Percentiles rank a stretch among this genome's conserved stretches.
phyloP scores from a whole-genome alignment of 2,888 invertebrate genomes.

The Drosophila robusta region DNA sequence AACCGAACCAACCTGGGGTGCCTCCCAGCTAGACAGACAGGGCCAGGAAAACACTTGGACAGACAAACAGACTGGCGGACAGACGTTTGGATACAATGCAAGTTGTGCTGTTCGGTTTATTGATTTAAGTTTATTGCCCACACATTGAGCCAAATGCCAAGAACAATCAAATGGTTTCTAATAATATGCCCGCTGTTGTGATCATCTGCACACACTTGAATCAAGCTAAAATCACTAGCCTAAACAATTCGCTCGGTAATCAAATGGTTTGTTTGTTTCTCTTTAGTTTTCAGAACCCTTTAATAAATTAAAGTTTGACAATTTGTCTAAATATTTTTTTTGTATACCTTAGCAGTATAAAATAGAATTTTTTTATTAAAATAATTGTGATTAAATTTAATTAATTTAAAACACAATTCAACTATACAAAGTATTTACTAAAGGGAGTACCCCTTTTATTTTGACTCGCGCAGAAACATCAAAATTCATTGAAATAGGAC shows the following conservation, averaged over 20 bases:
- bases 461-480: constrained; percentile 2
- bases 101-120: constrained; percentile 71
- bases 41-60: constrained; percentile 3
- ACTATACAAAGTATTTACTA: neutral
- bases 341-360: no score
- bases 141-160: constrained; percentile 57
- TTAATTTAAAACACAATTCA: no score
- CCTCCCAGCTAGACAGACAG: constrained; percentile 8
- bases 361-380: no score
- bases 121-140: constrained; percentile 76
- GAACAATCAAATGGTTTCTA: constrained; percentile 40
- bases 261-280: neutral
- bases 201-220: constrained; percentile 31
- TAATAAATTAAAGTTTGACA: no score
- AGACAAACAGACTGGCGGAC: constrained; percentile 13
- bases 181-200: constrained; percentile 43
- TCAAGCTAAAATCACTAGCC: neutral
- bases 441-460: neutral
- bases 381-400: no score
- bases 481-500: constrained; percentile 22
- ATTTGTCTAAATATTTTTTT: neutral
- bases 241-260: constrained; percentile 1
- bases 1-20: constrained; percentile 1
- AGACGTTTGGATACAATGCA: constrained; percentile 54
- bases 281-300: neutral